phyloP scores from a whole-genome alignment of 2,113 vertebrate genomes.

The Gobiocypris rarus region DNA sequence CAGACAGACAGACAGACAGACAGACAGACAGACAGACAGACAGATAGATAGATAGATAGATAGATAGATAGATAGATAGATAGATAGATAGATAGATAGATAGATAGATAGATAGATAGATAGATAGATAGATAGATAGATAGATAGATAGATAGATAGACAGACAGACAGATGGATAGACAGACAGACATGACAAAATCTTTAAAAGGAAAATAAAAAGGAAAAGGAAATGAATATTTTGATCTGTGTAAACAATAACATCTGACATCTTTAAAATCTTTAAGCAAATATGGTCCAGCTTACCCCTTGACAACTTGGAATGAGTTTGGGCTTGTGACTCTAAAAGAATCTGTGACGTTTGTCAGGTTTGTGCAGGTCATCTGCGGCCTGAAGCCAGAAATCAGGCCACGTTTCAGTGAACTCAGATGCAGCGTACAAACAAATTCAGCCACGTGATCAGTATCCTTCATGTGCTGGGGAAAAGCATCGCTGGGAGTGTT shows the following conservation, averaged over 20 bases:
- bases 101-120: too few relatives aligned
- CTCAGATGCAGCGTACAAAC: slow-evolving; percentile 30
- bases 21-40: too few relatives aligned
- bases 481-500: neutral
- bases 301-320: slow-evolving; percentile 16
- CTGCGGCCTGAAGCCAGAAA: slow-evolving; percentile 35
- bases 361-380: slow-evolving; percentile 23
- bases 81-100: too few relatives aligned
- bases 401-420: slow-evolving; percentile 28
- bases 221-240: neutral
- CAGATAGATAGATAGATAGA: too few relatives aligned
- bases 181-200: neutral
- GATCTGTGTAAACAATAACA: too few relatives aligned
- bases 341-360: slow-evolving; percentile 22
- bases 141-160: too few relatives aligned
- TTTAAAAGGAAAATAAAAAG: too few relatives aligned
- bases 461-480: neutral
- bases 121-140: too few relatives aligned
- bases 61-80: too few relatives aligned
- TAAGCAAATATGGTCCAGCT: neutral
- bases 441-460: slow-evolving; percentile 14
- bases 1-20: too few relatives aligned
- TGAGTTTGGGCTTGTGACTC: slow-evolving; percentile 4
- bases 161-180: too few relatives aligned
- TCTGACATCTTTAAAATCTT: too few relatives aligned